Percentiles rank a stretch among this genome's conserved stretches.
Evolutionary conservation across 2,888 invertebrate species (phyloP).

Genomic region (Willowsia nigromaculata): DNA sequence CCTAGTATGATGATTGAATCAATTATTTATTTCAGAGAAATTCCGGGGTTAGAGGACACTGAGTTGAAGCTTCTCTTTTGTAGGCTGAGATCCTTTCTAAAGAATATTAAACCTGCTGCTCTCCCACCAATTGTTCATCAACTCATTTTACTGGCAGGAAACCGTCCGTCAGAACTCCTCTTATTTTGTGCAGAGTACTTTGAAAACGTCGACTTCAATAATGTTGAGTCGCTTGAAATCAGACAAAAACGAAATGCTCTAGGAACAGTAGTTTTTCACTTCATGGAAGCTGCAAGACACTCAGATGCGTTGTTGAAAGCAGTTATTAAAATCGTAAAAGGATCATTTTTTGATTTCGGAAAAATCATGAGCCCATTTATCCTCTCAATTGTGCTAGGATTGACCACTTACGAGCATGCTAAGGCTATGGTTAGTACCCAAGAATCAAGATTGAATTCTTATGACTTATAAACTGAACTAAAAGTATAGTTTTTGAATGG

Average conservation of each 20-base stretch:
- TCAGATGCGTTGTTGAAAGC: conserved; percentile 62
- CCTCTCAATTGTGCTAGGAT: conserved; percentile 71
- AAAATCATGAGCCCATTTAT: conserved; percentile 75
- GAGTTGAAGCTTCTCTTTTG: conserved; percentile 65
- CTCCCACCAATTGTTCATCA: conserved; percentile 75
- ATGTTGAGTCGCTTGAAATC: conserved; percentile 1
- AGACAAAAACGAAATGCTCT: conserved; percentile 71
- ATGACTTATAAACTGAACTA: neutral
- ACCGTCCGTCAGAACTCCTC: conserved; percentile 51
- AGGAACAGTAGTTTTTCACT: conserved; percentile 75
- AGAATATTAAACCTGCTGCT: conserved; percentile 49
- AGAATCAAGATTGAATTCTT: neutral
- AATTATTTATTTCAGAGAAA: conserved; percentile 68
- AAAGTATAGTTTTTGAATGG: neutral
- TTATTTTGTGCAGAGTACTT: conserved; percentile 68
- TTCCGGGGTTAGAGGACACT: conserved; percentile 63
- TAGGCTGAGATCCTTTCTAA: conserved; percentile 30
- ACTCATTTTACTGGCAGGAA: conserved; percentile 68
- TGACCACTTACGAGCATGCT: conserved; percentile 71
- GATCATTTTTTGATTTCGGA: conserved; percentile 67
- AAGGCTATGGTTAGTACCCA: conserved; percentile 65
- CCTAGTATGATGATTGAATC: too few species aligned
- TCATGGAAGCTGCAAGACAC: conserved; percentile 72
- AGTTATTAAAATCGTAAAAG: conserved; percentile 71
- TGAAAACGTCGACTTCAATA: neutral